Evolutionary conservation across 1,140 invertebrate species (phyloP).

Genomic region (Nephila pilipes): DNA sequence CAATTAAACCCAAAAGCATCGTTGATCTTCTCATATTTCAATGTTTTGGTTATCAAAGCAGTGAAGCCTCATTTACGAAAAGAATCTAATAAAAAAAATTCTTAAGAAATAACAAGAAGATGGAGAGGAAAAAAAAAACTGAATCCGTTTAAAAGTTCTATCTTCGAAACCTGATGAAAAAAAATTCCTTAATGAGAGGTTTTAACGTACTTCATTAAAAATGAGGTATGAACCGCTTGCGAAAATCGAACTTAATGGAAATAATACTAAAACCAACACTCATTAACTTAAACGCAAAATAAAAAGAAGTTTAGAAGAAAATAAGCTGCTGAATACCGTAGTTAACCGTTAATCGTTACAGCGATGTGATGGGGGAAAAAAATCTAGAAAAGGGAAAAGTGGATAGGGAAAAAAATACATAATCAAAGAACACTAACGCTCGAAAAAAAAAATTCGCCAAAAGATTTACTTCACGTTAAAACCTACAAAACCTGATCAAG

Average conservation of each 20-base stretch:
- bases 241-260: constrained; percentile 75
- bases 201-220: constrained; percentile 76
- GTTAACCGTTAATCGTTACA: constrained; percentile 75
- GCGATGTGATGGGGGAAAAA: not conserved
- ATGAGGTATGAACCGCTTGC: constrained; percentile 67
- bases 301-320: constrained; percentile 59
- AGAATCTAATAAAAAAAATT: constrained; percentile 32
- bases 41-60: constrained; percentile 66
- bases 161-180: constrained; percentile 50
- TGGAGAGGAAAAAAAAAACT: not conserved
- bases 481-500: constrained; percentile 67
- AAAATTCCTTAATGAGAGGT: constrained; percentile 72
- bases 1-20: constrained; percentile 52
- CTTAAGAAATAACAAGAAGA: not conserved
- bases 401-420: constrained; percentile 32
- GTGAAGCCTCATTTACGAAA: constrained; percentile 67
- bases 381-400: not conserved
- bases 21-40: constrained; percentile 61
- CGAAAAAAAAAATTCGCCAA: constrained; percentile 36
- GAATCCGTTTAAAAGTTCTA: constrained; percentile 62
- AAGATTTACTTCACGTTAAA: constrained; percentile 65
- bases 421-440: constrained; percentile 59
- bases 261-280: constrained; percentile 76
- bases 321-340: constrained; percentile 62
- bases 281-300: constrained; percentile 73